phyloP scores from a whole-genome alignment of 2,113 vertebrate genomes.

The Oxyruncus cristatus region DNA sequence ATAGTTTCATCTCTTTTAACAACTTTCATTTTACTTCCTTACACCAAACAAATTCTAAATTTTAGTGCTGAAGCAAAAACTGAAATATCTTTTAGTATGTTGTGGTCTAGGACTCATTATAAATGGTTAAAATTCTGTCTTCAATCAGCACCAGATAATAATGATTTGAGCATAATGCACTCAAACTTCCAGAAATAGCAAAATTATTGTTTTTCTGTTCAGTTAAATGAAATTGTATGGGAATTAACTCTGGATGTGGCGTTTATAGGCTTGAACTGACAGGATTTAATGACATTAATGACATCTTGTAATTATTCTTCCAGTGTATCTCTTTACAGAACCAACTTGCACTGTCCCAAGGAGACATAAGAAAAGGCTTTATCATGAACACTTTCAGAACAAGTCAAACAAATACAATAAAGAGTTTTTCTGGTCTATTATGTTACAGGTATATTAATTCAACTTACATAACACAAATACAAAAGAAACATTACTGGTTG shows the following conservation, averaged over 20 bases:
- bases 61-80: background rate
- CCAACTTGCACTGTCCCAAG: background rate
- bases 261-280: background rate
- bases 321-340: background rate
- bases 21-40: background rate
- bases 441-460: background rate
- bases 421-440: background rate
- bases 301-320: background rate
- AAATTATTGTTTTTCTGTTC: background rate
- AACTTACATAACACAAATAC: background rate
- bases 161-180: background rate
- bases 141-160: background rate
- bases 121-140: background rate
- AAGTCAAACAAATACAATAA: background rate
- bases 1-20: background rate
- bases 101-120: background rate
- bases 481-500: background rate
- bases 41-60: background rate
- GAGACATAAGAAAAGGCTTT: background rate
- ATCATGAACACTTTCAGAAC: background rate
- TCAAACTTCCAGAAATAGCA: background rate
- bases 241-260: background rate
- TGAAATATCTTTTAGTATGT: background rate
- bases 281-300: background rate
- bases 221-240: background rate